phyloP scores from a whole-genome alignment of 2,888 invertebrate genomes.

The Drosophila anomalata region DNA sequence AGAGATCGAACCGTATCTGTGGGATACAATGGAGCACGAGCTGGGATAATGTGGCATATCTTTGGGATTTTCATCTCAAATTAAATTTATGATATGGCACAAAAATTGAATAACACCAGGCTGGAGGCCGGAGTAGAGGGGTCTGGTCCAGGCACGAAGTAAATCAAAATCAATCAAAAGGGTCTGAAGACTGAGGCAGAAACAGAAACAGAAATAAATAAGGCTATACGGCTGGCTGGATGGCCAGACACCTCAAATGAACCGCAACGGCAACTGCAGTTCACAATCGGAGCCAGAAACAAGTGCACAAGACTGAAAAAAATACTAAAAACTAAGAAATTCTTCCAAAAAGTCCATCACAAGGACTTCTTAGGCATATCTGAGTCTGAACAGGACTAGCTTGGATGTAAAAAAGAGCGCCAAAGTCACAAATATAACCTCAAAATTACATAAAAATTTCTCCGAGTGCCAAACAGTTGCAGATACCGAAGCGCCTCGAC shows the following conservation, averaged over 20 bases:
- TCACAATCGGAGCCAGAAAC: slow-evolving; percentile 3
- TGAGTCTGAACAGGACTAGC: too few species aligned
- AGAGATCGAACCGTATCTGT: slow-evolving; percentile 46
- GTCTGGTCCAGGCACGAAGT: slow-evolving; percentile 17
- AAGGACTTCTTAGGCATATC: not conserved
- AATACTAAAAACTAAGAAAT: not conserved
- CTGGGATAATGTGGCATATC: slow-evolving; percentile 64
- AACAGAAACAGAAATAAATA: slow-evolving; percentile 5
- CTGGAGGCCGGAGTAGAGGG: slow-evolving; percentile 36
- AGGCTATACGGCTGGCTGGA: slow-evolving; percentile 16
- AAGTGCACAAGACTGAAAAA: not conserved
- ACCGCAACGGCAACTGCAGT: slow-evolving; percentile 12
- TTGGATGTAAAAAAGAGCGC: too few species aligned
- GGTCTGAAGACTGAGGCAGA: not conserved
- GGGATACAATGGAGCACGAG: slow-evolving; percentile 39
- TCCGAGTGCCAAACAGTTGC: slow-evolving; percentile 4
- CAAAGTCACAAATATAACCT: too few species aligned
- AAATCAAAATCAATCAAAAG: slow-evolving; percentile 44
- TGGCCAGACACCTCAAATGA: slow-evolving; percentile 8
- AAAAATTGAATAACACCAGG: slow-evolving; percentile 61
- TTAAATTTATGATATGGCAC: slow-evolving; percentile 80
- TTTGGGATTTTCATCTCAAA: slow-evolving; percentile 80
- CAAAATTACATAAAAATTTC: not conserved
- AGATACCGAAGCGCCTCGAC: slow-evolving; percentile 24
- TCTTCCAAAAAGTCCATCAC: not conserved